Conservation (phyloP, 2,888 invertebrate genomes). For the Sipha maydis region DNA sequence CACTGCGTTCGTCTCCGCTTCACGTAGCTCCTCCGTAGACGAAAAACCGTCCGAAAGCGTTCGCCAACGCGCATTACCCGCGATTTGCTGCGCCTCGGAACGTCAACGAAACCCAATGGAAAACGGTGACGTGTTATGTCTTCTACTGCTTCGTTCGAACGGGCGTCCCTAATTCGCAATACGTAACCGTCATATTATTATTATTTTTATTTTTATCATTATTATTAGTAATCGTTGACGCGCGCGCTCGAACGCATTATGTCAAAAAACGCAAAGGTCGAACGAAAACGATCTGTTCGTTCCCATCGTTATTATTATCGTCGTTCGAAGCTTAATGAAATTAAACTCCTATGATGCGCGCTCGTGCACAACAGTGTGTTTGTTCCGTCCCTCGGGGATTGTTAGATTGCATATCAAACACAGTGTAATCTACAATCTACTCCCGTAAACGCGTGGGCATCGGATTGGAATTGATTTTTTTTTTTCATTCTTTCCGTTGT, state of each 20-base stretch:
- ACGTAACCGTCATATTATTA: background rate
- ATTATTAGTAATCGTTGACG: too few relatives aligned
- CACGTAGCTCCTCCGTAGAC: too few relatives aligned
- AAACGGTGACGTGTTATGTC: too few relatives aligned
- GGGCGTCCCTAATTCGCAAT: too few relatives aligned
- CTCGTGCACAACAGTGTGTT: background rate
- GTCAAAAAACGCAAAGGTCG: background rate
- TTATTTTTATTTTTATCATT: too few relatives aligned
- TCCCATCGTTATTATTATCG: background rate
- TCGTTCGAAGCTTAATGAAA: constrained; percentile 3
- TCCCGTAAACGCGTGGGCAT: background rate
- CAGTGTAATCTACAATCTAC: background rate
- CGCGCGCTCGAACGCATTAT: background rate
- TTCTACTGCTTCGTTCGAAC: too few relatives aligned
- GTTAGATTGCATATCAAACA: constrained; percentile 22
- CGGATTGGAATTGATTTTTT: constrained; percentile 4
- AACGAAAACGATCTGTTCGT: background rate
- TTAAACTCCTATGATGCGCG: background rate
- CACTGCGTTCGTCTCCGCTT: too few relatives aligned
- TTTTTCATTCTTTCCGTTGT: constrained; percentile 3
- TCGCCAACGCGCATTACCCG: too few relatives aligned
- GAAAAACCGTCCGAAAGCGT: too few relatives aligned
- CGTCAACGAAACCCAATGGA: too few relatives aligned
- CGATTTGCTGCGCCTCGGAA: too few relatives aligned
- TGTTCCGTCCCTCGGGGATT: background rate